Conservation (phyloP, 2,113 vertebrate genomes). For the Nothocercus julius region DNA sequence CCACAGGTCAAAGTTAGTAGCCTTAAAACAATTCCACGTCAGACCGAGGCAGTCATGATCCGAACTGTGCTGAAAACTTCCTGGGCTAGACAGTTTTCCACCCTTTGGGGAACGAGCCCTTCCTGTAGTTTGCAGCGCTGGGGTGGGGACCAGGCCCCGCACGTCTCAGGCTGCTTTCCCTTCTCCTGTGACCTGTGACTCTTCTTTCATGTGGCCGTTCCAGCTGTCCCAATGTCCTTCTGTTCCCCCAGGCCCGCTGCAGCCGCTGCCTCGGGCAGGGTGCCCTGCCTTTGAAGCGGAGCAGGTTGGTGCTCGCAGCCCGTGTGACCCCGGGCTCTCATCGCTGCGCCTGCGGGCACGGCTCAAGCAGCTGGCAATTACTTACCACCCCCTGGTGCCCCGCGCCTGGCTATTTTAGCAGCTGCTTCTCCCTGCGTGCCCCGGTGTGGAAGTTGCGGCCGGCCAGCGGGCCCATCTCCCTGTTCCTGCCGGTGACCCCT, state of each 20-base stretch:
- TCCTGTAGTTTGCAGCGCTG: neutral
- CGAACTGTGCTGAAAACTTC: neutral
- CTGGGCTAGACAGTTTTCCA: neutral
- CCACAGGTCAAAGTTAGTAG: neutral
- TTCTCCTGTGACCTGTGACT: neutral
- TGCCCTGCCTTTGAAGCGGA: neutral
- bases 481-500: slow-evolving; percentile 4
- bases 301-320: neutral
- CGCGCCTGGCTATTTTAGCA: slow-evolving; percentile 43
- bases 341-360: neutral
- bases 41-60: neutral
- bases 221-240: neutral
- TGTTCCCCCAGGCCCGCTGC: neutral
- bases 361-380: slow-evolving; percentile 52
- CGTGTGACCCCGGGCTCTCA: neutral
- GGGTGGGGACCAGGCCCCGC: neutral
- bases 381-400: slow-evolving; percentile 10
- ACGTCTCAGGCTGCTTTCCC: neutral
- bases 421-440: slow-evolving; percentile 37
- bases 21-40: neutral
- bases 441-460: slow-evolving; percentile 62
- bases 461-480: neutral
- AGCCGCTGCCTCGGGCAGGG: neutral
- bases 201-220: neutral
- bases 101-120: neutral